Percentiles rank a stretch among this genome's conserved stretches.
These are phyloP conservation scores for Balearica regulorum DNA, from an alignment of 2,797 vertebrate genomes.

Conservation along the genomic window DNA sequence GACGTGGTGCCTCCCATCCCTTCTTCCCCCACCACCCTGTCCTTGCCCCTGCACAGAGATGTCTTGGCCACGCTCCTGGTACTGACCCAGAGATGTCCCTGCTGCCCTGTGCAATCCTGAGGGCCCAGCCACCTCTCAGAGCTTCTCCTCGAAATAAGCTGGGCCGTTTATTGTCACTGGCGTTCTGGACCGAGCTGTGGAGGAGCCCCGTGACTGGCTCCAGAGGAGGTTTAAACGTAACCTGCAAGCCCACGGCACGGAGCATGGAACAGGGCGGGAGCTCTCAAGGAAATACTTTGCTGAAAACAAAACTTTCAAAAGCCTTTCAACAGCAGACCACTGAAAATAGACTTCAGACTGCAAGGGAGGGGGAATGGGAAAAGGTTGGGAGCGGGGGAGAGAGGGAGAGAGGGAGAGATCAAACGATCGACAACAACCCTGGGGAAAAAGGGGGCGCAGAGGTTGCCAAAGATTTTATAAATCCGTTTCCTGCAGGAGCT, in stretches of 20 bases:
- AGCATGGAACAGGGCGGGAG: conserved; percentile 37
- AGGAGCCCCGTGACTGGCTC: background rate
- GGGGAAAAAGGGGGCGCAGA: conserved; percentile 45
- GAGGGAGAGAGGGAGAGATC: conserved; percentile 29
- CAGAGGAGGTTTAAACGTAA: background rate
- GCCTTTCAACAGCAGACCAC: conserved; percentile 50
- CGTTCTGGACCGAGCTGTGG: fast-evolving
- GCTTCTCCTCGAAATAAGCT: background rate
- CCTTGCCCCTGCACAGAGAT: background rate
- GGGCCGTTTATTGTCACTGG: background rate
- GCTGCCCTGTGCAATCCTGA: background rate
- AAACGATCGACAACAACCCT: conserved; percentile 37
- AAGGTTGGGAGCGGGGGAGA: conserved; percentile 46
- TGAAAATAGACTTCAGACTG: conserved; percentile 66
- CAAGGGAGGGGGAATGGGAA: conserved; percentile 55
- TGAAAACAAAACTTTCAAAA: conserved; percentile 66
- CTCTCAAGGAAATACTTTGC: conserved; percentile 70
- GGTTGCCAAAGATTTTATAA: conserved; percentile 64
- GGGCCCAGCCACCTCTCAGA: background rate
- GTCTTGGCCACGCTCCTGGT: background rate
- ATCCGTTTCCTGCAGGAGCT: conserved; percentile 60
- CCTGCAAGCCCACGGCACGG: background rate
- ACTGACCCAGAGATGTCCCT: background rate
- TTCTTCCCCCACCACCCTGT: background rate
- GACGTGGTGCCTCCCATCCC: background rate